phyloP scores from a whole-genome alignment of 2,113 vertebrate genomes.

The Balaeniceps rex region DNA sequence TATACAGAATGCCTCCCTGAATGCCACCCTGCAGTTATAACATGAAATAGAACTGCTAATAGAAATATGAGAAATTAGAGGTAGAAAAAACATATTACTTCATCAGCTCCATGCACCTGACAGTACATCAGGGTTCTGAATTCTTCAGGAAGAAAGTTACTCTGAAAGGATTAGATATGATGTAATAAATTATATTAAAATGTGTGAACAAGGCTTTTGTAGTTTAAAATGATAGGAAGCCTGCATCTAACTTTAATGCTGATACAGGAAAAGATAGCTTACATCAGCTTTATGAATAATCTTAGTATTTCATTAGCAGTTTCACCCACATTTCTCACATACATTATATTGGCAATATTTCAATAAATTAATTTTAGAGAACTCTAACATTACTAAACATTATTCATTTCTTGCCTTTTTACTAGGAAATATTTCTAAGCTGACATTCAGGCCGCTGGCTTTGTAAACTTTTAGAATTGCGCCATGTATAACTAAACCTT shows the following conservation, averaged over 20 bases:
- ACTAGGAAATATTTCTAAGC: background rate
- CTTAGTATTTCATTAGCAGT: background rate
- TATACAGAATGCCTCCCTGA: slow-evolving; percentile 25
- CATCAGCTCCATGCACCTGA: background rate
- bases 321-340: background rate
- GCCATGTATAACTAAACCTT: background rate
- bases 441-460: background rate
- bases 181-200: slow-evolving; percentile 9
- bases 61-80: slow-evolving; percentile 44
- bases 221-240: background rate
- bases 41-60: slow-evolving; percentile 56
- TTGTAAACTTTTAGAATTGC: background rate
- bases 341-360: background rate
- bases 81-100: slow-evolving; percentile 31
- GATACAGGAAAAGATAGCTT: background rate
- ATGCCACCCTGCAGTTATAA: slow-evolving; percentile 48
- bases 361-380: background rate
- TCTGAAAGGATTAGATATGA: slow-evolving; percentile 3
- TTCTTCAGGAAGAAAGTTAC: background rate
- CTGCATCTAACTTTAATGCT: background rate
- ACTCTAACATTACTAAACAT: background rate
- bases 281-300: background rate
- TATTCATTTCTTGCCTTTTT: background rate
- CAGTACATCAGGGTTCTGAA: background rate
- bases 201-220: background rate